These are phyloP conservation scores for Plectus sambesii DNA, from an alignment of 1,140 invertebrate species.

Conservation along the genomic window DNA sequence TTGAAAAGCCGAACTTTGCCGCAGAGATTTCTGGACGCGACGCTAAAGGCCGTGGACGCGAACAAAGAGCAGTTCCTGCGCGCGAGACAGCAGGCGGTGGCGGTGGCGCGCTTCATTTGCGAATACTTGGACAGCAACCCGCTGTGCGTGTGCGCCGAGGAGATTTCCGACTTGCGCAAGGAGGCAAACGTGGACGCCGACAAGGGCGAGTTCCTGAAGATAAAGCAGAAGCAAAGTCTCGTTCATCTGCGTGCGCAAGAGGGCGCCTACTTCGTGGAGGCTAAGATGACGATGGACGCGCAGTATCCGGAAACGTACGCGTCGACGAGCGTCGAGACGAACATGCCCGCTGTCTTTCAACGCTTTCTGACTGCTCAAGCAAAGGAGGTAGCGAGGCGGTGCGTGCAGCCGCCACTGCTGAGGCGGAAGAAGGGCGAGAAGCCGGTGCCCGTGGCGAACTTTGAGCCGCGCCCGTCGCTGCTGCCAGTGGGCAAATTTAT, in stretches of 20 bases:
- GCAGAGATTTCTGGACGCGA: slow-evolving; percentile 55
- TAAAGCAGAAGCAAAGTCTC: slow-evolving; percentile 59
- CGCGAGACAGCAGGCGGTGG: slow-evolving; percentile 52
- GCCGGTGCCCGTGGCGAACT: slow-evolving; percentile 51
- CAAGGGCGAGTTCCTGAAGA: slow-evolving; percentile 57
- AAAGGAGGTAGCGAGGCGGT: too few species aligned
- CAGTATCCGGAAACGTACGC: slow-evolving; percentile 56
- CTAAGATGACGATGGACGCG: slow-evolving; percentile 56
- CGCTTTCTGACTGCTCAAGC: slow-evolving; percentile 55
- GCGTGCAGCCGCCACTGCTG: too few species aligned
- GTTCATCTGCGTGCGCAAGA: slow-evolving; percentile 55
- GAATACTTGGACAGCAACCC: slow-evolving; percentile 62
- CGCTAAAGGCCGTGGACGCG: slow-evolving; percentile 58
- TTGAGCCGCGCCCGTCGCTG: slow-evolving; percentile 56
- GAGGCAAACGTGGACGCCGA: slow-evolving; percentile 48
- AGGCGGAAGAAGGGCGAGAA: too few species aligned
- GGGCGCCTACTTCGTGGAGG: slow-evolving; percentile 55
- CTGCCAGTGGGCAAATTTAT: slow-evolving; percentile 55
- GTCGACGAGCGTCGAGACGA: slow-evolving; percentile 54
- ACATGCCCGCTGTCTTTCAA: slow-evolving; percentile 57
- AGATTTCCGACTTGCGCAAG: slow-evolving; percentile 57
- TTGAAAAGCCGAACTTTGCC: slow-evolving; percentile 61
- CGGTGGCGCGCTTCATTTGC: slow-evolving; percentile 55
- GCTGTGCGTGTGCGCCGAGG: slow-evolving; percentile 61
- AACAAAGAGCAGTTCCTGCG: slow-evolving; percentile 56